These are phyloP conservation scores for Drosophila baimaii DNA, from an alignment of 1,140 invertebrate species.

Conservation along the genomic window DNA sequence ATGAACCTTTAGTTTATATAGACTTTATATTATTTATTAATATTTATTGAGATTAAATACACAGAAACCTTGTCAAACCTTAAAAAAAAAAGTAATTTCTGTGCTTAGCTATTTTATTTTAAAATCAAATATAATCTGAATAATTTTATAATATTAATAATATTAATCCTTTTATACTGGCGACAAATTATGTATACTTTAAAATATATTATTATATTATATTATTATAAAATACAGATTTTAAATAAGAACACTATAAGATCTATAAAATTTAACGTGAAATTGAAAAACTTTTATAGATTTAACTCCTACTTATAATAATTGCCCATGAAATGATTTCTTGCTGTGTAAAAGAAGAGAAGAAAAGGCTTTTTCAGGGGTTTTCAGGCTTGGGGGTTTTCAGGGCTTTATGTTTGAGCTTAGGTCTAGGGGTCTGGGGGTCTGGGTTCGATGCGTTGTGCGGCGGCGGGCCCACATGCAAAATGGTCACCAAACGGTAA, in stretches of 20 bases:
- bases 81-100: too few relatives aligned
- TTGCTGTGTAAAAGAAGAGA: slow-evolving; percentile 1
- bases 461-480: slow-evolving; percentile 57
- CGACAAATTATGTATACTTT: background rate
- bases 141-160: too few relatives aligned
- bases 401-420: slow-evolving; percentile 4
- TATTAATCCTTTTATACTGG: accelerated
- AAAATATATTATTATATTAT: background rate
- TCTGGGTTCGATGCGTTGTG: slow-evolving; percentile 26
- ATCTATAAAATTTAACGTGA: background rate
- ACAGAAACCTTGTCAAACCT: too few relatives aligned
- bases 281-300: background rate
- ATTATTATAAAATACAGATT: background rate
- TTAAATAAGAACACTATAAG: background rate
- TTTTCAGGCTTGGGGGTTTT: background rate
- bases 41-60: too few relatives aligned
- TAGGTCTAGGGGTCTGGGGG: too few relatives aligned
- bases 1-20: too few relatives aligned
- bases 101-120: too few relatives aligned
- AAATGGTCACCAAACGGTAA: slow-evolving; percentile 55
- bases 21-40: too few relatives aligned
- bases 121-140: background rate
- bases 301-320: background rate
- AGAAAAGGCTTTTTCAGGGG: background rate
- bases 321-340: background rate